Evolutionary conservation across 2,888 invertebrate genomes (phyloP), one percentile per base, ranked within the genome.

Genomic region (Eudasyphora cyanicolor): DNA sequence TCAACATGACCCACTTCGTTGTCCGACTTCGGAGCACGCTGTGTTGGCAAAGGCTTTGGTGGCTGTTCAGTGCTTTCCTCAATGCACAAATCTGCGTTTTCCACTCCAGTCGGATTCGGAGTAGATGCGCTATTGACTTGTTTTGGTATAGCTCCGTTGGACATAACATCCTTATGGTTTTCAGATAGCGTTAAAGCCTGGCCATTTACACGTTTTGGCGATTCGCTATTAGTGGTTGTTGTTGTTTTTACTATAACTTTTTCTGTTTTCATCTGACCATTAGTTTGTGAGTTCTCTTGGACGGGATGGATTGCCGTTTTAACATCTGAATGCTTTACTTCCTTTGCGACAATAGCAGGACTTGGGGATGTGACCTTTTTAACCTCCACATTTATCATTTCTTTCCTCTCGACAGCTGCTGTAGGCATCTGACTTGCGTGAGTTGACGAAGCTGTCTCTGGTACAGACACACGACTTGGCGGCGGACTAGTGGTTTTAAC

Each of bases 1-100:
- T 88, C 87, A 8, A 88, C 82, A 10, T 86, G 82, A 0, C 87
- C 87, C 21, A 86, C 76, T 86, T 88, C 87, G 17, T 76, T 57
- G 38, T 82, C 79, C 14, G 77, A 27, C 12, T 69, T 78, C 67
- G 6, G 24, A 69, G 76, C 19, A 19, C 73, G 82, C 21, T 79
- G 64, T 12, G 77, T 79, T 21, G 86, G 84, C 0, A 74, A 27
- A 10, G 81, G 79, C 21, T 76, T 85, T 21, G 73, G 67, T 8
- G 82, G 29, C 10, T 74, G 19, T 8, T 82, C 75, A 27, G 57
- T 42, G 0, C 21, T 64, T 73, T 84, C 80, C 60, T 78, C 71
- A 69, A 84, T 84, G 10, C 57, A 71, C 57, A 84, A 60, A 24
- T 78, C 76, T 29, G 38, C 24, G 8, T 19, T 69, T 27, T 24